Base-by-base conservation (phyloP, 35 echinoderm and acorn worm genomes). In the Holothuria glaberrima region DNA sequence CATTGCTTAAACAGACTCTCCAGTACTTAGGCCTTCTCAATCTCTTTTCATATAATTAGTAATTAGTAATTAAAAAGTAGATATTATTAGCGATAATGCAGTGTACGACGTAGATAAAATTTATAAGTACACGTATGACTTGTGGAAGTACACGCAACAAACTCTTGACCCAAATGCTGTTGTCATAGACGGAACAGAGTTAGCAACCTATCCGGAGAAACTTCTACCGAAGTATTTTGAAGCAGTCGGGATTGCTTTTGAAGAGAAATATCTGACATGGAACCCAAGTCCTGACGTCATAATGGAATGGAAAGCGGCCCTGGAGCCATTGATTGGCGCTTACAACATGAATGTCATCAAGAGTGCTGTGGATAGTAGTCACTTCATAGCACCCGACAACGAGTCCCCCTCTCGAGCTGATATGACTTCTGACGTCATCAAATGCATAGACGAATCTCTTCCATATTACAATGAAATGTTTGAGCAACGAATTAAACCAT, bases 151-250 rank as follows among this genome's bases (percentile, higher is more conserved):
- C 50, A 75, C 81, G 44, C 71, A 92, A 33, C 68, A 88, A 45
- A 72, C 77, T 34, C 21, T 88, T 30, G 91, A 92, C 35, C 70
- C 82, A 10, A 50, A 75, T 19, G 82, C 91, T 1, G 18, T 92
- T 35, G 62, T 92, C 48, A 88, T 92, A 52, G 91, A 92, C 50
- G 85, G 85, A 21, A 80, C 84, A 16, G 90, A 92, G 27, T 27
- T 92, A 38, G 48, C 84, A 20, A 25, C 45, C 13, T 45, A 92
- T 54, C 90, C 90, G 10, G 80, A 50, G 18, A 58, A 72, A n/a
- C 65, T 92, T 30, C 25, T 92, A n/a, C 90, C 90, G 50, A 92
- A 92, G 72, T 92, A 92, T 48, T 92, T 92, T 35, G 83, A 57
- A 44, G 90, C 90, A 60, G 52, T 70, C 45, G 90, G 90, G 33